phyloP scores from a whole-genome alignment of 2,113 vertebrate genomes.

The Hylia prasina region DNA sequence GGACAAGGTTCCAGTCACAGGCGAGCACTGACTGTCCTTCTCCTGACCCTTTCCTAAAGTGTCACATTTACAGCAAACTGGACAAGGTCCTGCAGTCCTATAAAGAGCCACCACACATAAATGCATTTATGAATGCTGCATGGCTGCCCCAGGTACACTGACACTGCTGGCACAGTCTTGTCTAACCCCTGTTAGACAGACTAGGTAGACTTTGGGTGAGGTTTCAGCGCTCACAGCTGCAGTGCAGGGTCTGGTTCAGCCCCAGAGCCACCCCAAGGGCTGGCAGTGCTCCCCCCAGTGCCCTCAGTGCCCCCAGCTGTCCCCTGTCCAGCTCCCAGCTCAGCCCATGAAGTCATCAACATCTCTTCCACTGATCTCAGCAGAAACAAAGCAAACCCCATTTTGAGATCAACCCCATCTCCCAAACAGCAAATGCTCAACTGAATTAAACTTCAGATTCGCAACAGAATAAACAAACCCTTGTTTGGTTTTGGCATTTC shows the following conservation, averaged over 20 bases:
- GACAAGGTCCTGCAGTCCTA: background rate
- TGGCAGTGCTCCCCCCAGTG: background rate
- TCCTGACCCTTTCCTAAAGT: background rate
- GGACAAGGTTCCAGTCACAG: background rate
- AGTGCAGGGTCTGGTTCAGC: background rate
- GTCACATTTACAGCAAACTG: background rate
- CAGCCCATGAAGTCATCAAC: background rate
- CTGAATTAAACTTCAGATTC: background rate
- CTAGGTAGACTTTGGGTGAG: background rate
- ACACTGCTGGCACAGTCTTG: background rate
- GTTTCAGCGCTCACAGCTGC: background rate
- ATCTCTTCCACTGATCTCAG: background rate
- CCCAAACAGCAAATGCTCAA: background rate
- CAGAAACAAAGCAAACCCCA: background rate
- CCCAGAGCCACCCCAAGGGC: background rate
- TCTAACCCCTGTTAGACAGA: background rate
- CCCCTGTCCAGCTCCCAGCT: background rate
- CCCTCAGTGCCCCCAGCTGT: background rate
- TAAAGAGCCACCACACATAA: background rate
- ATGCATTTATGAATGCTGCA: background rate
- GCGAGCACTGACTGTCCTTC: background rate
- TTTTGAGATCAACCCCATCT: background rate
- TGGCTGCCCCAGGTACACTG: background rate
- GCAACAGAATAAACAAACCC: background rate
- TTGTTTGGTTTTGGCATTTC: background rate